Evolutionary conservation across 2,797 vertebrate genomes (phyloP), one percentile per base, ranked within the genome.

Genomic region (Etheostoma perlongum): DNA sequence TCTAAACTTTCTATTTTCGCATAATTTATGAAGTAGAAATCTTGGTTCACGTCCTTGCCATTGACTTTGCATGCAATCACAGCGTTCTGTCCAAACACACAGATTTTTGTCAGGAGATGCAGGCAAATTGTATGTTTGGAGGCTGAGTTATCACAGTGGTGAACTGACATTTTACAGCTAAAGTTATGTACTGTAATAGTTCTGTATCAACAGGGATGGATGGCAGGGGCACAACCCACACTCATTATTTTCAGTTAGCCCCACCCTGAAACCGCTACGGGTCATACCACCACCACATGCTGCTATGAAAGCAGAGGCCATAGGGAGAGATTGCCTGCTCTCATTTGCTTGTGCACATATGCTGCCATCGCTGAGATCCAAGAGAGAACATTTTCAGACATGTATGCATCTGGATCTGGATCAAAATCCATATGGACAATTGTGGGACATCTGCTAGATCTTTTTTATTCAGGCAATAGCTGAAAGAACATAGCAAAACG

Each of bases 211-310:
- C 33, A 52, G 40, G 46, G 40, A 61, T 61, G 48, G 42, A 65
- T 68, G 14, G 63, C 16, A 44, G 55, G 46, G 54, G 30, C 13
- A 67, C 25, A 68, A 58, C 65, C 58, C 53, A 58, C 13, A 2
- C 14, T 69, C n/a, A 46, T 57, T 63, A 68, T 51, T 64, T 73
- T 58, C n/a, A 58, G 30, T 49, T 42, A 49, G 59, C 59, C 66
- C 21, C 49, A 21, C 21, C 30, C 18, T 33, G 67, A 23, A 64
- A 42, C 21, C 0, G 3, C 18, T 23, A 30, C 2, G 8, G 51
- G 49, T 67, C 30, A 33, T 18, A 63, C 6, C 4, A 6, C 30
- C 6, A 19, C 19, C 9, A 3, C 14, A 51, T 40, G 16, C 14
- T 42, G 36, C 59, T 13, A 15, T 27, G 9, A 49, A n/a, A 42